Evolutionary conservation across 2,113 vertebrate species (phyloP), one percentile per base, ranked within the genome.

Genomic region (Echinops telfairi): DNA sequence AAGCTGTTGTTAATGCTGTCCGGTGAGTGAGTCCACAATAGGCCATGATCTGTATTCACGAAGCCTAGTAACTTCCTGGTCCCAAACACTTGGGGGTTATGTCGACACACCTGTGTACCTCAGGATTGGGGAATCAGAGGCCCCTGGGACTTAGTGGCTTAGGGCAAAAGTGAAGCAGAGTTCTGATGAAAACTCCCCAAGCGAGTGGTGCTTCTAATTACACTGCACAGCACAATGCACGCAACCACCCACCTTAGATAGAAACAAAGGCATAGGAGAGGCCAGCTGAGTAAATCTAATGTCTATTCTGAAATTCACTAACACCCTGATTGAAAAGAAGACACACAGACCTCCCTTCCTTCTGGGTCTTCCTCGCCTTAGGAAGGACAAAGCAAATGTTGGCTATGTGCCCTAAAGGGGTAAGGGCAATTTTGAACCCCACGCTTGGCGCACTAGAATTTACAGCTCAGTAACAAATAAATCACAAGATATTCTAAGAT

Each of bases 341-440:
- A 85, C 66, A 88, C 66, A 82, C 1, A 27, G 20, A 53, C 68
- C 36, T 57, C 79, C 4, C 19, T 57, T 25, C 15, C 62, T 89
- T 80, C 9, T 62, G 12, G 60, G 43, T 53, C 20, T 40, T 73
- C 82, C 16, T 9, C 77, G 71, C 82, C 77, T 40, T 4, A 53
- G 12, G 47, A 8, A 6, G 47, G 47, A 53, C 47, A 64, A 17
- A 10, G 53, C 68, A 53, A 19, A 71, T 77, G 5, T 89, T 22
- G 92, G n/a, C 73, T 23, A 87, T 81, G 93, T 40, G 58, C 2
- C 92, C 82, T 68, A 31, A 91, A 70, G 36, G 66, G 12, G 71
- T 16, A 29, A 0, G 23, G 62, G 40, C n/a, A 88, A 95, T 89
- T 58, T 70, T 71, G n/a, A 96, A 92, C 88, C 79, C 57, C 64